Percentiles rank a stretch among this genome's conserved stretches.
Evolutionary conservation across 37 sponge, comb jelly and placozoan species (phyloP).

Genomic region (Halisarca cf. caerulea): DNA sequence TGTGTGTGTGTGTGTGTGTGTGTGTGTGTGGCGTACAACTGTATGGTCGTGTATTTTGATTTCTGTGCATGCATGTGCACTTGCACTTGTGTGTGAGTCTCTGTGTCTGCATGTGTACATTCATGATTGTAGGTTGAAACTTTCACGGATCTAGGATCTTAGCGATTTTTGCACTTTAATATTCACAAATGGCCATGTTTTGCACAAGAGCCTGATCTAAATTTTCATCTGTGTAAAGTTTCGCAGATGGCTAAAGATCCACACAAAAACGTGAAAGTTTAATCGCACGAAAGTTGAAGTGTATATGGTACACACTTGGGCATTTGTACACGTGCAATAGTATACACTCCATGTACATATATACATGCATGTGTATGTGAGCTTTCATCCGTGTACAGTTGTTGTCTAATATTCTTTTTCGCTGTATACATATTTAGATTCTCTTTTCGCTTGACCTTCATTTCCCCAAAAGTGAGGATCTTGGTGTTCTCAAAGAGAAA

Average conservation of each 20-base stretch:
- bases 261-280: too few relatives aligned
- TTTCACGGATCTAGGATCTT: too few relatives aligned
- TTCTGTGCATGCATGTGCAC: neutral
- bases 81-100: neutral
- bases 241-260: too few relatives aligned
- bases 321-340: too few relatives aligned
- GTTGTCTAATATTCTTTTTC: neutral
- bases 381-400: neutral
- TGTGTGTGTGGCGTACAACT: neutral
- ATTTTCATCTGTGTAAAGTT: too few relatives aligned
- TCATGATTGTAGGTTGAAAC: too few relatives aligned
- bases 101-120: neutral
- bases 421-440: neutral
- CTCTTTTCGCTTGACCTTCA: neutral
- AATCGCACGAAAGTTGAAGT: too few relatives aligned
- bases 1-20: neutral
- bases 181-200: too few relatives aligned
- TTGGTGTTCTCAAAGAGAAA: neutral
- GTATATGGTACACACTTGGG: too few relatives aligned
- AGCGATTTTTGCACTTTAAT: too few relatives aligned
- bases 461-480: neutral
- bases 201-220: too few relatives aligned
- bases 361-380: neutral
- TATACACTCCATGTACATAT: neutral
- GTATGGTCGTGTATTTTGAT: neutral